Conservation (phyloP, 1,140 invertebrate genomes). For the Caenorhabditis latens region DNA sequence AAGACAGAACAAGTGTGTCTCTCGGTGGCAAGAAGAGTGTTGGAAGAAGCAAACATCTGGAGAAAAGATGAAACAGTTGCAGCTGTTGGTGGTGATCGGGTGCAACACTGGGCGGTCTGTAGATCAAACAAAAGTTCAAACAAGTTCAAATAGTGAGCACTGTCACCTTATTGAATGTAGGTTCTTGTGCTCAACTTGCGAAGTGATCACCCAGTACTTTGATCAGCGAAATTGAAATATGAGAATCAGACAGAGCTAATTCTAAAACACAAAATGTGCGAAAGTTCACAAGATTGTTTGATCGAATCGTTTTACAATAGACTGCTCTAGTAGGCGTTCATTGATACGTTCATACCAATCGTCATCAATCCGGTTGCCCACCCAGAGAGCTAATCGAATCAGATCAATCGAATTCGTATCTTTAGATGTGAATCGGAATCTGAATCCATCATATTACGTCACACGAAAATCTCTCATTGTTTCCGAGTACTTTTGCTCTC, state of each 20-base stretch:
- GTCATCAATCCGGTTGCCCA: too few relatives aligned
- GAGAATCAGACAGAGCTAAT: neutral
- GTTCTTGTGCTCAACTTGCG: neutral
- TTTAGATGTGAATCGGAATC: too few relatives aligned
- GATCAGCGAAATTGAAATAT: constrained; percentile 20
- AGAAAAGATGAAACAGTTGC: constrained; percentile 14
- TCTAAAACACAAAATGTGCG: neutral
- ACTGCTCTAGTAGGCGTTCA: too few relatives aligned
- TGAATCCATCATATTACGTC: neutral
- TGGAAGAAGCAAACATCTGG: neutral
- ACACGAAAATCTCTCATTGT: neutral
- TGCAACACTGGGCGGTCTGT: neutral
- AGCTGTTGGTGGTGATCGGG: neutral
- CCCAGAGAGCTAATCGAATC: neutral
- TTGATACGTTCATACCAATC: too few relatives aligned
- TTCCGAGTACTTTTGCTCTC: constrained; percentile 8
- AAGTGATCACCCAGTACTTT: constrained; percentile 6
- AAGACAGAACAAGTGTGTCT: neutral
- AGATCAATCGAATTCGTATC: neutral
- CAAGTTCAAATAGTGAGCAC: constrained; percentile 26
- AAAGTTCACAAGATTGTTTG: neutral
- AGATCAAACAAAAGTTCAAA: constrained; percentile 10
- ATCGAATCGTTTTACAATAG: too few relatives aligned
- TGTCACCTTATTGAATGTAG: neutral
- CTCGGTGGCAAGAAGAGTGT: neutral